Percentiles rank a stretch among this genome's conserved stretches.
Evolutionary conservation across 2,797 vertebrate genomes (phyloP).

Genomic region (Arnoldichthys spilopterus): DNA sequence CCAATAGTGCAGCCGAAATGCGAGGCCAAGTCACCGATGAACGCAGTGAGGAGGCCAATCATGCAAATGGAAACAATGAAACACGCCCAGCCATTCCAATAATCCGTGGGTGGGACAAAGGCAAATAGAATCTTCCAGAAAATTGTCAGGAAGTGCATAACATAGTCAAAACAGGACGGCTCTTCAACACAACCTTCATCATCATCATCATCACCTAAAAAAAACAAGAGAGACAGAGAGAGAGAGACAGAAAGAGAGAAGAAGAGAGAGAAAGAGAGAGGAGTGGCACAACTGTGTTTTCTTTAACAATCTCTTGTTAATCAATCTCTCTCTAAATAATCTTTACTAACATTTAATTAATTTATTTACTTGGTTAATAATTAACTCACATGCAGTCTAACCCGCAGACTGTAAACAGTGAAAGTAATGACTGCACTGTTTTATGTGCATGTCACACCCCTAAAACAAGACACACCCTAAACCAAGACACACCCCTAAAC

Average conservation of each 20-base stretch:
- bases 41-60: slow-evolving; percentile 91
- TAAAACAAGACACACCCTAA: too few relatives aligned
- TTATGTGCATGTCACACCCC: too few relatives aligned
- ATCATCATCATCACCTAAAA: slow-evolving; percentile 79
- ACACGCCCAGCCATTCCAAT: slow-evolving; percentile 97
- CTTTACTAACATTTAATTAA: too few relatives aligned
- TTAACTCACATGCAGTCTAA: too few relatives aligned
- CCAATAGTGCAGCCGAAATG: slow-evolving; percentile 97
- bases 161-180: slow-evolving; percentile 93
- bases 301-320: too few relatives aligned
- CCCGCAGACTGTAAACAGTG: too few relatives aligned
- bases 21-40: slow-evolving; percentile 95
- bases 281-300: too few relatives aligned
- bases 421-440: too few relatives aligned
- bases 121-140: slow-evolving; percentile 98
- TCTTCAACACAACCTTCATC: slow-evolving; percentile 87
- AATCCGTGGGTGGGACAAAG: slow-evolving; percentile 93
- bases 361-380: too few relatives aligned
- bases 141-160: slow-evolving; percentile 96
- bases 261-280: too few relatives aligned
- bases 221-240: background rate
- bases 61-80: slow-evolving; percentile 91
- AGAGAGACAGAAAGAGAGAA: background rate
- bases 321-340: too few relatives aligned
- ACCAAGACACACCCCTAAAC: too few relatives aligned